Percentiles rank a stretch among this genome's conserved stretches.
These are phyloP conservation scores for Aethes cnicana DNA, from an alignment of 2,888 invertebrate species.

Conservation along the genomic window DNA sequence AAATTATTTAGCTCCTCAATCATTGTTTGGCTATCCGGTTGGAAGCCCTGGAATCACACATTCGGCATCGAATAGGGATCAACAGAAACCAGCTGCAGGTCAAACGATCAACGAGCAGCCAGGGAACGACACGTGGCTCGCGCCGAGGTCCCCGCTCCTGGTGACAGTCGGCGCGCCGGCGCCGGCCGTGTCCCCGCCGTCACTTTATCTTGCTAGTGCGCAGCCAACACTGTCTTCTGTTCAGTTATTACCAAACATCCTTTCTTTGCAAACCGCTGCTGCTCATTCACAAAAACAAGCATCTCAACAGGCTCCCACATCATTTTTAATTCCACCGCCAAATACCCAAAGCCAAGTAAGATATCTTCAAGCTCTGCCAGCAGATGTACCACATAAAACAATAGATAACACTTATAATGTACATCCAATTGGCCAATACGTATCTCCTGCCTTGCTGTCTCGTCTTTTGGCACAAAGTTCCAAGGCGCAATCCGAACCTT, in stretches of 20 bases:
- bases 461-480: conserved; percentile 14
- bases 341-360: conserved; percentile 9
- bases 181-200: not conserved
- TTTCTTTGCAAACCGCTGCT: not conserved
- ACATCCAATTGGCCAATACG: conserved; percentile 1
- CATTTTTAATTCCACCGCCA: conserved; percentile 1
- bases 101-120: not conserved
- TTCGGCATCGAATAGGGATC: not conserved
- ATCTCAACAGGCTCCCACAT: conserved; percentile 28
- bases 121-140: not conserved
- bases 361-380: not conserved
- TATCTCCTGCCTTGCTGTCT: conserved; percentile 5
- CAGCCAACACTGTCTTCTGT: conserved; percentile 3
- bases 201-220: not conserved
- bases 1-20: not conserved
- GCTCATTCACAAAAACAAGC: conserved; percentile 9
- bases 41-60: not conserved
- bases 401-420: conserved; percentile 3
- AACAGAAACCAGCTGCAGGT: not conserved
- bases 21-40: not conserved
- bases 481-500: conserved; percentile 1
- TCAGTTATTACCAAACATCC: not conserved
- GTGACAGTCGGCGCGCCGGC: conserved; percentile 5
- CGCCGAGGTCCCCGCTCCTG: conserved; percentile 4
- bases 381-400: not conserved